Evolutionary conservation across 2,797 vertebrate genomes (phyloP).

Genomic region (Merluccius polli): DNA sequence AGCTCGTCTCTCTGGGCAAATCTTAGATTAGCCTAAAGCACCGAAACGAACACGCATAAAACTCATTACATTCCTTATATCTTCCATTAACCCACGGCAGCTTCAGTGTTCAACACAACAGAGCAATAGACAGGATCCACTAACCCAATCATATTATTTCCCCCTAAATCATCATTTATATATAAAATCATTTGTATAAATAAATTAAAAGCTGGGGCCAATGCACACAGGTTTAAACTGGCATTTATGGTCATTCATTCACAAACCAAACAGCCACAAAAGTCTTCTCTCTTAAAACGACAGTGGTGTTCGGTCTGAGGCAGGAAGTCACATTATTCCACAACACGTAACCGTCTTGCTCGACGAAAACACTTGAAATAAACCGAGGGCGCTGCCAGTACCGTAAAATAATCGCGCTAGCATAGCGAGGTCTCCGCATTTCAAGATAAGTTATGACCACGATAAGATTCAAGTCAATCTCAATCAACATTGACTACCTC

Average conservation of each 20-base stretch:
- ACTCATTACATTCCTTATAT: slow-evolving; percentile 46
- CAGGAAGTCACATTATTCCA: not conserved
- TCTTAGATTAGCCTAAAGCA: not conserved
- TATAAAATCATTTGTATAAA: slow-evolving; percentile 45
- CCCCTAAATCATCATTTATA: slow-evolving; percentile 1
- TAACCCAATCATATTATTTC: not conserved
- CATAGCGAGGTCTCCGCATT: too few relatives aligned
- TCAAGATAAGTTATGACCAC: too few relatives aligned
- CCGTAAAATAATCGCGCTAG: not conserved
- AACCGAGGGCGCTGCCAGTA: not conserved
- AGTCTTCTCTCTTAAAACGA: not conserved
- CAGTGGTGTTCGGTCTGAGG: not conserved
- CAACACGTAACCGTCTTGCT: not conserved
- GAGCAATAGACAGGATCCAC: not conserved
- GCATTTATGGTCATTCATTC: slow-evolving; percentile 48
- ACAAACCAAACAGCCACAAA: not conserved
- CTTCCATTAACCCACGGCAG: not conserved
- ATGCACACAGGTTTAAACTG: slow-evolving; percentile 16
- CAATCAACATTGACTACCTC: too few relatives aligned
- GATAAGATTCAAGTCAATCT: too few relatives aligned
- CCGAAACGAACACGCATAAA: slow-evolving; percentile 23
- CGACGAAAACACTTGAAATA: not conserved
- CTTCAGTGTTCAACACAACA: not conserved
- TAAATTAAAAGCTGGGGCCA: slow-evolving; percentile 57
- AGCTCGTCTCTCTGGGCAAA: slow-evolving; percentile 38